Percentiles rank a stretch among this genome's conserved stretches.
These are phyloP conservation scores for Criorhina ranunculi DNA, from an alignment of 2,888 invertebrate genomes.

Conservation along the genomic window DNA sequence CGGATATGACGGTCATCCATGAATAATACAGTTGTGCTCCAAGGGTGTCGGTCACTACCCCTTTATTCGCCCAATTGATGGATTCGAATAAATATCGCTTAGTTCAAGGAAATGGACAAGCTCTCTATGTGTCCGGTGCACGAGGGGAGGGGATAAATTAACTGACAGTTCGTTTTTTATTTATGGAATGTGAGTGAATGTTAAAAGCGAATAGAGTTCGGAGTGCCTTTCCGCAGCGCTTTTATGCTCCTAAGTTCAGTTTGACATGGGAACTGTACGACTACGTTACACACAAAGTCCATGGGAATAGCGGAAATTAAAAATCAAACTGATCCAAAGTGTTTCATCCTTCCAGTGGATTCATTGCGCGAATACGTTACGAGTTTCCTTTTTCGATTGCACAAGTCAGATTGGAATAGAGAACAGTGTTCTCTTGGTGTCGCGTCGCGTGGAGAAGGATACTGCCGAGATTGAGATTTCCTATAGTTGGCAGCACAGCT, in stretches of 20 bases:
- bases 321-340: conserved; percentile 66
- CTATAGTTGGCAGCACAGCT: conserved; percentile 47
- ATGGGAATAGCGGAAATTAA: conserved; percentile 70
- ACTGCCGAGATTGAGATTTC: conserved; percentile 63
- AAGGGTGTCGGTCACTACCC: conserved; percentile 52
- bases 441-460: conserved; percentile 20
- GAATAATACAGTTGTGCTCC: conserved; percentile 41
- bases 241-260: conserved; percentile 56
- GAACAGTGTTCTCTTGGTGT: too few relatives aligned
- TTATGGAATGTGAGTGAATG: conserved; percentile 32
- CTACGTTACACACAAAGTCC: conserved; percentile 44
- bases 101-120: conserved; percentile 25
- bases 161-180: conserved; percentile 68
- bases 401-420: conserved; percentile 27
- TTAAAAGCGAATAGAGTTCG: conserved; percentile 14
- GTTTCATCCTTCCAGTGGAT: conserved; percentile 45
- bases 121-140: conserved; percentile 24
- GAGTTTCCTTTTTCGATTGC: conserved; percentile 53
- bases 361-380: conserved; percentile 53
- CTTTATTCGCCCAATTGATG: conserved; percentile 59
- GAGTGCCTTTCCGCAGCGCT: conserved; percentile 39
- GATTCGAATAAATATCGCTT: conserved; percentile 64
- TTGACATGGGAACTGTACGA: conserved; percentile 31
- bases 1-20: conserved; percentile 50
- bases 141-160: conserved; percentile 49